Evolutionary conservation across 2,797 vertebrate genomes (phyloP), one percentile per base, ranked within the genome.

Genomic region (Leontopithecus rosalia): DNA sequence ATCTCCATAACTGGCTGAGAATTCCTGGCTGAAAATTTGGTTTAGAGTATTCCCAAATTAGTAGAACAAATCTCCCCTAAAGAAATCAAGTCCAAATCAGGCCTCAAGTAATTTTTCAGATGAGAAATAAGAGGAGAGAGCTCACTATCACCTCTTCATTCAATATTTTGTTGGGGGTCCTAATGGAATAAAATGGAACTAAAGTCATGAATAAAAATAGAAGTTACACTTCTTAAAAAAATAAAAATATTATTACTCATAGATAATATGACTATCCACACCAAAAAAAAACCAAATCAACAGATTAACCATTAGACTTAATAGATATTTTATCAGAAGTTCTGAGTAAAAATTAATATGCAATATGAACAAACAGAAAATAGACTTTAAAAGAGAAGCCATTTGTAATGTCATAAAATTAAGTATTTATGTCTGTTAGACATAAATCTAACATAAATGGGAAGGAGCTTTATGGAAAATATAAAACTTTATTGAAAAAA

Each of bases 401-500:
- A 57, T 75, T 67, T 87, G 52, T 61, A 58, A 95, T 81, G 22
- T 1, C 30, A 82, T 79, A 77, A 92, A 70, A 57, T 36, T 52
- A 97, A 85, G n/a, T 79, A 73, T 28, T 17, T 17, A 46, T 4
- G 13, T 46, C 73, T 76, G 39, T 43, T 28, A 91, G 41, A 61
- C 12, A 77, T 87, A 91, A 95, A 79, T 36, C 10, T 76, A 95
- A 17, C 15, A 88, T 15, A 84, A 26, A 52, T 57, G 20, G 7
- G 17, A 86, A 95, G 24, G 3, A 52, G 50, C 5, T 92, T 96
- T 85, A 90, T 73, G 22, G 28, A 67, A 88, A 94, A 75, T 20
- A 41, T 70, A 88, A 95, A 84, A 81, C 24, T n/a, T 84, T 90
- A 85, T 86, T 83, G 15, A 43, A 88, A 91, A 96, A 70, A 10